Conservation (phyloP, 2,797 vertebrate species). For the Tenualosa thibaudeaui region DNA sequence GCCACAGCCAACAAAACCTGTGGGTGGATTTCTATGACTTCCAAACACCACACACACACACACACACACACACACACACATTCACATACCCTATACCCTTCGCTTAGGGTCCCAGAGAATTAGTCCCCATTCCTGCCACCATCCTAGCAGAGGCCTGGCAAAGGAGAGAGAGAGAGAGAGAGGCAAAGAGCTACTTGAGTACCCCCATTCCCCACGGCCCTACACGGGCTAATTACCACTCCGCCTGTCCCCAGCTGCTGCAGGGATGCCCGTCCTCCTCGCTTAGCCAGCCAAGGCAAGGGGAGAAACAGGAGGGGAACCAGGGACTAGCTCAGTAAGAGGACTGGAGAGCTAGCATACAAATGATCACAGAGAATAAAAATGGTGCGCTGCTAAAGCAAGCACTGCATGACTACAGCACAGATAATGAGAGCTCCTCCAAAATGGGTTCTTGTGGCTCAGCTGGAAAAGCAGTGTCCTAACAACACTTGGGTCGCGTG, state of each 20-base stretch:
- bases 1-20: background rate
- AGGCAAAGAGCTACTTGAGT: constrained; percentile 11
- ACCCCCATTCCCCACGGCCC: constrained; percentile 10
- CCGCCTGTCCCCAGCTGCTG: constrained; percentile 30
- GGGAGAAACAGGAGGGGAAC: background rate
- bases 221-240: constrained; percentile 35
- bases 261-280: background rate
- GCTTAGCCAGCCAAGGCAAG: constrained; percentile 25
- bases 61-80: constrained; percentile 23
- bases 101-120: constrained; percentile 4
- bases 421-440: background rate
- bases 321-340: background rate
- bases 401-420: background rate
- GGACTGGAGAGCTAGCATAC: background rate
- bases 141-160: background rate
- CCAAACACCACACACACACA: constrained; percentile 9
- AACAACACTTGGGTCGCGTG: background rate
- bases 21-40: constrained; percentile 40
- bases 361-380: background rate
- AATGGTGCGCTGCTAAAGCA: background rate
- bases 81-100: too few species aligned
- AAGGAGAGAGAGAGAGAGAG: background rate
- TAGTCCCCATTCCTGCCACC: background rate
- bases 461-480: background rate
- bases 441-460: background rate